Evolutionary conservation across 2,113 vertebrate genomes (phyloP).

Genomic region (Dipodomys stephensi): DNA sequence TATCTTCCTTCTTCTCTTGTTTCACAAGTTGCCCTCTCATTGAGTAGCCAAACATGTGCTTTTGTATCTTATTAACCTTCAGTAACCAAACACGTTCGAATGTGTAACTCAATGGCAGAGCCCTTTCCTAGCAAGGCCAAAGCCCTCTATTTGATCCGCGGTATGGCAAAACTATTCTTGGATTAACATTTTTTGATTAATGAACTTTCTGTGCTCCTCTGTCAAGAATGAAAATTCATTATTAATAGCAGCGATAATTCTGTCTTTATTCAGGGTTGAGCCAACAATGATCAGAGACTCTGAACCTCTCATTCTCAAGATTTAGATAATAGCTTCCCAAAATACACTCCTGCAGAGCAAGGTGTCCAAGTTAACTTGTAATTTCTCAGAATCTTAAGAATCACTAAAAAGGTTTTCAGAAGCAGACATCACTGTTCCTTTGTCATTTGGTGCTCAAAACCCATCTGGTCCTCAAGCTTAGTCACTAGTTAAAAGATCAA

Average conservation of each 20-base stretch:
- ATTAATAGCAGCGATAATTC: no score
- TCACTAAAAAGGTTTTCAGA: slow-evolving; percentile 87
- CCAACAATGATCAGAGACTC: neutral
- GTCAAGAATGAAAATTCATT: no score
- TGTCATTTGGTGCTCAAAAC: slow-evolving; percentile 94
- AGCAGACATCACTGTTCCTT: slow-evolving; percentile 94
- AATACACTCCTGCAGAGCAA: slow-evolving; percentile 90
- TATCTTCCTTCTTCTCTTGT: neutral
- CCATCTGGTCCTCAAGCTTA: slow-evolving; percentile 89
- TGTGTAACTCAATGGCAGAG: no score
- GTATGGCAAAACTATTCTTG: no score
- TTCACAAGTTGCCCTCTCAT: neutral
- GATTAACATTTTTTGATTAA: no score
- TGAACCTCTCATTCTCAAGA: neutral
- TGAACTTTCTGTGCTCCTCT: no score
- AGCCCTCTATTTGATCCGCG: no score
- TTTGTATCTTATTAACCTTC: no score
- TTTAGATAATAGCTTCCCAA: slow-evolving; percentile 83
- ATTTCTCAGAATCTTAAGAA: slow-evolving; percentile 94
- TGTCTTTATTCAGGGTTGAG: neutral
- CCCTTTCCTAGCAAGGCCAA: no score
- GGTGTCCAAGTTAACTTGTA: slow-evolving; percentile 91
- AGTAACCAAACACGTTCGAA: no score
- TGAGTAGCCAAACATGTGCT: neutral
- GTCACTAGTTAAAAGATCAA: slow-evolving; percentile 91